A percentile compares a stretch with the other conserved stretches of the same genome.
These are phyloP conservation scores for Lepidotrigona ventralis DNA, from an alignment of 1,140 invertebrate species.

Conservation along the genomic window DNA sequence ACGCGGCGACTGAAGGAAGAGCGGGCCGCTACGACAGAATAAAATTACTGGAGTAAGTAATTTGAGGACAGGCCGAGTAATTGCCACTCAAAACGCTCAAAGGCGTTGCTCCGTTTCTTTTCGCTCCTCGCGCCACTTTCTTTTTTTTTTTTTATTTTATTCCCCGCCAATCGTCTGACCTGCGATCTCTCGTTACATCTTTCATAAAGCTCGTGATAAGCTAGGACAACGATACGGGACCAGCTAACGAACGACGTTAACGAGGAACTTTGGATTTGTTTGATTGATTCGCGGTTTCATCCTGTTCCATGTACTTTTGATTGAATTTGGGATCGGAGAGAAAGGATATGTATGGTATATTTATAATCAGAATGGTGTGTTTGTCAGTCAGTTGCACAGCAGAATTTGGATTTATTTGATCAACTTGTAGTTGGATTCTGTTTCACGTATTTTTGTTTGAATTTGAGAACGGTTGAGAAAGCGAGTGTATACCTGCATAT, in stretches of 20 bases:
- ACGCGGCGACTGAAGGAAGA: background rate
- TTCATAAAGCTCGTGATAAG: background rate
- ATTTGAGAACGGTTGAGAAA: too few relatives aligned
- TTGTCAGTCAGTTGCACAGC: too few relatives aligned
- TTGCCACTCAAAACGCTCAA: conserved; percentile 65
- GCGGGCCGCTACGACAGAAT: conserved; percentile 35
- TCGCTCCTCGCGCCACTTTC: background rate
- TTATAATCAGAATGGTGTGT: too few relatives aligned
- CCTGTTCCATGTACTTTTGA: background rate
- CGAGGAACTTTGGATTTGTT: background rate
- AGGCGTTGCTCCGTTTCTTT: conserved; percentile 41
- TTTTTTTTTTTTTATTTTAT: conserved; percentile 38
- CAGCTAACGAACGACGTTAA: background rate
- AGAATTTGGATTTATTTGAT: background rate
- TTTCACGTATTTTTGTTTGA: background rate
- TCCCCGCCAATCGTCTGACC: background rate
- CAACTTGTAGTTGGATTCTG: background rate
- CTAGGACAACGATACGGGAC: background rate
- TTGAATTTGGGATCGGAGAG: too few relatives aligned
- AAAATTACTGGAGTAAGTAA: conserved; percentile 68
- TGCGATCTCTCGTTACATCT: background rate
- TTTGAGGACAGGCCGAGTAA: conserved; percentile 63
- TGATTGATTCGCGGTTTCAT: background rate
- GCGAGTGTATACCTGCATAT: too few relatives aligned
- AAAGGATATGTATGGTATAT: too few relatives aligned